Percentiles rank a stretch among this genome's conserved stretches.
Conservation (phyloP, 2,888 invertebrate species). For the Pharmacophagus antenor region DNA sequence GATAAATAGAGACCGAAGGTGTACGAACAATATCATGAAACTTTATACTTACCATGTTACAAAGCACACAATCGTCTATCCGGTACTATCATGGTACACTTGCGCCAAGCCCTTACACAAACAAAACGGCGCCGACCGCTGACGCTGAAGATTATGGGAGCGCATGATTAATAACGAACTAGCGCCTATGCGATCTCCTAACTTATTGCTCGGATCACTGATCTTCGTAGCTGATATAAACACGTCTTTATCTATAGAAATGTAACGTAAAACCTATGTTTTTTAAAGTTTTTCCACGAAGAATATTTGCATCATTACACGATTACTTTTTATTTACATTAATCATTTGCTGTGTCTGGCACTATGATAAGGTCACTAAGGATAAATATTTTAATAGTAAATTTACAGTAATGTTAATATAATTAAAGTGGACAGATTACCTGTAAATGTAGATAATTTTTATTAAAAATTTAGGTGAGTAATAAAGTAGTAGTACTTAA, state of each 20-base stretch:
- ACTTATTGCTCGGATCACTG: conserved; percentile 23
- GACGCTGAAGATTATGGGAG: conserved; percentile 67
- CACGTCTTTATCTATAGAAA: background rate
- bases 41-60: background rate
- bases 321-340: no score
- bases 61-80: background rate
- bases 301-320: no score
- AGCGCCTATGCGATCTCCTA: conserved; percentile 47
- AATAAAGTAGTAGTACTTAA: no score
- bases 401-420: no score
- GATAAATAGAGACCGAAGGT: background rate
- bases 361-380: no score
- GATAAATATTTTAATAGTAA: no score
- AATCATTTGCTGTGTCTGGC: no score
- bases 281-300: no score
- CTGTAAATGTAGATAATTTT: no score
- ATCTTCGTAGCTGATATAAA: conserved; percentile 5
- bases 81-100: conserved; percentile 38
- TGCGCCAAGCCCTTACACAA: conserved; percentile 71
- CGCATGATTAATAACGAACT: conserved; percentile 70
- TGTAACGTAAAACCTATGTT: no score
- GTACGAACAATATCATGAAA: background rate
- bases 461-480: no score
- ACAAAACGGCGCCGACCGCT: conserved; percentile 72
- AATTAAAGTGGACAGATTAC: no score